Evolutionary conservation across 2,113 vertebrate genomes (phyloP), one percentile per base, ranked within the genome.

Genomic region (Lampris megalopsis): DNA sequence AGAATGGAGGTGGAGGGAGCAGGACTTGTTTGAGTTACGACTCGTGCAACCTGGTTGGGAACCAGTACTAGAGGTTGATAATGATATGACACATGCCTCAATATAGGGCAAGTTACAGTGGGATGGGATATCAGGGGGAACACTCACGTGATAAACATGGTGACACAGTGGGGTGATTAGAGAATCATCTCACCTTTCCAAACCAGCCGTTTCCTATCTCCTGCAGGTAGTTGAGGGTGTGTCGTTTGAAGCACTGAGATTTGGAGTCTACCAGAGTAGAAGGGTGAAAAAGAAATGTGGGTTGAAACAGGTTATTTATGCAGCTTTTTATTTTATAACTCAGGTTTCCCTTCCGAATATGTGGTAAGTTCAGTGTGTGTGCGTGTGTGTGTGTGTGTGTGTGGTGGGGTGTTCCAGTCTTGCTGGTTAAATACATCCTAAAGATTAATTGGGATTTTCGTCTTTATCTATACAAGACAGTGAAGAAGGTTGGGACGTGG

Each of bases 191-290:
- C 89, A 97, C 97, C 94, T 97, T 97, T 77, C 97, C 97, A 85
- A 98, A 98, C 97, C 97, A 98, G 81, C 97, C 96, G 72, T 95
- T 97, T 74, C 97, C 97, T 38, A 98, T 97, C 86, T 98, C 97
- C 79, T 98, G 97, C 54, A 97, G 93, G 84, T 98, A 98, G 90
- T 97, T 97, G 75, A 98, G 94, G 41, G 96, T 92, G 82, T 97
- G 96, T 52, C 97, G 93, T 90, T 95, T 96, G 63, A 98, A 95
- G 80, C 94, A 94, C 80, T 95, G 91, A 86, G 94, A 89, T 84
- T 94, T 91, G 71, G 95, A 88, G 86, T 95, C 95, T 96, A 75
- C 65, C 50, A 77, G 37, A 67, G 41, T 47, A 80, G 75, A 13
- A 68, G 43, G 52, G 3, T 79, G 50, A 7, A 68, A 50, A 72